phyloP scores from a whole-genome alignment of 2,888 invertebrate genomes.

The Augiades crinisus region DNA sequence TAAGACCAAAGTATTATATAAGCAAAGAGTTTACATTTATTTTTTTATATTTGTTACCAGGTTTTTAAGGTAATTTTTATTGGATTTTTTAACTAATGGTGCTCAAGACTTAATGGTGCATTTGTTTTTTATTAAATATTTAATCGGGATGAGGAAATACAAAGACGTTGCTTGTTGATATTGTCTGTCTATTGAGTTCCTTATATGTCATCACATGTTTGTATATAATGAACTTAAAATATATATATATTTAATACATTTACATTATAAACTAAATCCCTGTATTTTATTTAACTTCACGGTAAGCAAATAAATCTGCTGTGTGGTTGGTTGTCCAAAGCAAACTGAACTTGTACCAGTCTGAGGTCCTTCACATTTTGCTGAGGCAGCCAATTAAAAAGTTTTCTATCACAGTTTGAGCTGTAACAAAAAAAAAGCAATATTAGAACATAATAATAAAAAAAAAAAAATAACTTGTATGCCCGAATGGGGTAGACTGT shows the following conservation, averaged over 20 bases:
- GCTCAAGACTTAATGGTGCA: neutral
- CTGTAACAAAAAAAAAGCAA: constrained; percentile 70
- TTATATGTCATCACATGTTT: constrained; percentile 61
- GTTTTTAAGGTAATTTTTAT: constrained; percentile 21
- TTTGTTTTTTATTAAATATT: neutral
- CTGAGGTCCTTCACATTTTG: constrained; percentile 62
- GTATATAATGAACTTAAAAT: constrained; percentile 73
- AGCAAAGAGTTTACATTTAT: constrained; percentile 21
- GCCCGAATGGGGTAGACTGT: no score
- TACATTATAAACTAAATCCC: constrained; percentile 79
- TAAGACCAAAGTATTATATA: neutral
- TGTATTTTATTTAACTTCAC: constrained; percentile 73
- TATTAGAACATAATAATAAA: neutral
- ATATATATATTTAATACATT: constrained; percentile 70
- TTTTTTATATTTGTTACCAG: constrained; percentile 10
- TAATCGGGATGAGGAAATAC: neutral
- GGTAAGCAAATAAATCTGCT: constrained; percentile 71
- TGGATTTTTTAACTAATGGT: constrained; percentile 16
- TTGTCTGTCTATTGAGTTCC: constrained; percentile 70
- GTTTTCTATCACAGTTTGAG: constrained; percentile 90
- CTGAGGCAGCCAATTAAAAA: constrained; percentile 83
- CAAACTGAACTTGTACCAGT: constrained; percentile 59
- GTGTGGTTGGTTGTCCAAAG: constrained; percentile 61
- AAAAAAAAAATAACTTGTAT: no score
- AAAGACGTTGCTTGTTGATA: constrained; percentile 40